phyloP scores from a whole-genome alignment of 2,797 vertebrate genomes.

The Catostomus latipinnis region DNA sequence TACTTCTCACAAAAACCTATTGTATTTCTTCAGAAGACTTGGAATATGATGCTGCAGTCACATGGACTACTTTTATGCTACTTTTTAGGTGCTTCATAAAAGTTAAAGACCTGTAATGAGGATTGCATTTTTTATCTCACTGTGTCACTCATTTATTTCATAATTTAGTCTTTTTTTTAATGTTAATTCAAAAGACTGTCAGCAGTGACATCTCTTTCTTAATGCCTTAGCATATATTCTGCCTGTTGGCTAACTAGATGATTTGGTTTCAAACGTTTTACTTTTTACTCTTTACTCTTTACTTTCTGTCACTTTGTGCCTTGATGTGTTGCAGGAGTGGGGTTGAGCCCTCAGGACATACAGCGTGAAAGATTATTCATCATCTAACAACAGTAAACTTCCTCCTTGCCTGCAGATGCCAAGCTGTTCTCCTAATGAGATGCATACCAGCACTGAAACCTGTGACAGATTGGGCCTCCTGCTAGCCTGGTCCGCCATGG shows the following conservation, averaged over 20 bases:
- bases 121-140: not conserved
- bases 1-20: too few relatives aligned
- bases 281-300: not conserved
- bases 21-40: too few relatives aligned
- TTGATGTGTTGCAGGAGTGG: constrained; percentile 60
- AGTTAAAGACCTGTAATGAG: too few relatives aligned
- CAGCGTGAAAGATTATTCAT: constrained; percentile 75
- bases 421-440: constrained; percentile 83
- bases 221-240: not conserved
- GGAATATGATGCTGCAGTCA: too few relatives aligned
- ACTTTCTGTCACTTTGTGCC: constrained; percentile 16
- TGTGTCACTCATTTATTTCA: too few relatives aligned
- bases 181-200: too few relatives aligned
- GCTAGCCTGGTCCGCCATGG: constrained; percentile 67
- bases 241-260: not conserved
- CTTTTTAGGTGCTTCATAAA: too few relatives aligned
- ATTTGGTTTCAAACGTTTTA: not conserved
- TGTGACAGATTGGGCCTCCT: constrained; percentile 77
- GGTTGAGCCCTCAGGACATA: constrained; percentile 68
- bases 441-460: constrained; percentile 73
- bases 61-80: too few relatives aligned
- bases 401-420: constrained; percentile 76
- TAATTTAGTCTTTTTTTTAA: too few relatives aligned
- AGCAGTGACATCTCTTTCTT: not conserved
- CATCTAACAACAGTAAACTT: constrained; percentile 79